Evolutionary conservation across 2,797 vertebrate species (phyloP), one percentile per base, ranked within the genome.

Genomic region (Odontamblyopus rebecca): DNA sequence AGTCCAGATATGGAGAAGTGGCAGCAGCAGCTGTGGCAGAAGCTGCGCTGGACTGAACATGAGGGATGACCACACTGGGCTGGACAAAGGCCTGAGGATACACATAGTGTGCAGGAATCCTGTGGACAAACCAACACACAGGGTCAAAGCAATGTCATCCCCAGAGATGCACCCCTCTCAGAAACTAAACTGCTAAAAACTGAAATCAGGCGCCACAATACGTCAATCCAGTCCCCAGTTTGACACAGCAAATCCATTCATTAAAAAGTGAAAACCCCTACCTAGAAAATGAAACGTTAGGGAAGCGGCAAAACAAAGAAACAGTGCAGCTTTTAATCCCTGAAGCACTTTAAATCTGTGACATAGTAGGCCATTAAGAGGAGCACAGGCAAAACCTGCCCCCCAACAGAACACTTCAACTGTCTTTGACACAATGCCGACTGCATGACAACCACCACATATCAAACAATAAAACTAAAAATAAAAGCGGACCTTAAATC

Each of bases 241-340:
- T 94, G 95, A 94, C 96, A 98, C 96, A 94, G 96, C 97, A 98
- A 96, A 96, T 90, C 95, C 96, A 98, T 96, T 96, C 96, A 95
- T 94, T 93, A 91, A 88, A 80, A 88, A 87, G 41, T 70, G 76
- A 85, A 80, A 88, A 83, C 67, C 75, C 86, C 86, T 88, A 83
- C 88, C 81, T 82, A 89, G 93, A 95, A 67, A 83, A 82, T 71
- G 66, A 86, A 85, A 83, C 71, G 81, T 90, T 88, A 90, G 87
- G 68, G 70, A 91, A 88, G 90, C 90, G 86, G 89, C 86, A 91
- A 89, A 87, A 84, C 73, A 80, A 82, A 89, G 89, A 71, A 72
- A 78, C 90, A 95, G 89, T 91, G 93, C 93, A 93, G 94, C 94
- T 94, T 95, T 96, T 94, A 94, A 94, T 93, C 94, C 78, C 86